Conservation (phyloP, 2,113 vertebrate species). For the Strigops habroptila region DNA sequence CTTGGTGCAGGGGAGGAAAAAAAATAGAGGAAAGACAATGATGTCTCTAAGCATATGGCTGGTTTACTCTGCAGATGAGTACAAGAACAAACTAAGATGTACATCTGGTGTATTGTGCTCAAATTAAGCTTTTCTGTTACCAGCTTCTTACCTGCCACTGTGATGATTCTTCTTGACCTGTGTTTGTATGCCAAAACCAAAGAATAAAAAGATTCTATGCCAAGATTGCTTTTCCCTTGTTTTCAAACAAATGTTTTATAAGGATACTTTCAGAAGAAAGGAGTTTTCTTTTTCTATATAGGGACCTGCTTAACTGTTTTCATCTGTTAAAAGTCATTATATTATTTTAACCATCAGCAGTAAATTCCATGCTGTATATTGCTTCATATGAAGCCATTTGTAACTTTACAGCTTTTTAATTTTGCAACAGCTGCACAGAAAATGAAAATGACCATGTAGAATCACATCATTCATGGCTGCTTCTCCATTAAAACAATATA, state of each 20-base stretch:
- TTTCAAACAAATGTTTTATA: neutral
- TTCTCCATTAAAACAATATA: conserved; percentile 30
- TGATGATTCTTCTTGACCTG: conserved; percentile 18
- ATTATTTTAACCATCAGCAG: conserved; percentile 47
- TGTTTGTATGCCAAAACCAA: neutral
- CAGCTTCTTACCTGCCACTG: neutral
- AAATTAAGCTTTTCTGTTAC: conserved; percentile 4
- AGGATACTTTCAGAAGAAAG: neutral
- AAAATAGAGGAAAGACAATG: conserved; percentile 18
- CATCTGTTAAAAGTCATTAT: conserved; percentile 34
- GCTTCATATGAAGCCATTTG: conserved; percentile 38
- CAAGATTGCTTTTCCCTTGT: neutral
- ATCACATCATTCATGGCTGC: conserved; percentile 26
- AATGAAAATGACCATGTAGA: conserved; percentile 27
- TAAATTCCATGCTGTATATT: conserved; percentile 20
- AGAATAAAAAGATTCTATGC: neutral
- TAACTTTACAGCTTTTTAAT: conserved; percentile 58
- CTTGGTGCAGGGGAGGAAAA: neutral
- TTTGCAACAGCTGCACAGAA: conserved; percentile 43
- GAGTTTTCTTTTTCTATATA: neutral
- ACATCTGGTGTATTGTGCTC: neutral
- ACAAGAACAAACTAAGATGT: conserved; percentile 12
- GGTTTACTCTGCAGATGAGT: neutral
- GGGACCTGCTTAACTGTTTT: conserved; percentile 18
- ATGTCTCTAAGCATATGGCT: conserved; percentile 34